Conservation (phyloP, 2,113 vertebrate species). For the Piaya cayana region DNA sequence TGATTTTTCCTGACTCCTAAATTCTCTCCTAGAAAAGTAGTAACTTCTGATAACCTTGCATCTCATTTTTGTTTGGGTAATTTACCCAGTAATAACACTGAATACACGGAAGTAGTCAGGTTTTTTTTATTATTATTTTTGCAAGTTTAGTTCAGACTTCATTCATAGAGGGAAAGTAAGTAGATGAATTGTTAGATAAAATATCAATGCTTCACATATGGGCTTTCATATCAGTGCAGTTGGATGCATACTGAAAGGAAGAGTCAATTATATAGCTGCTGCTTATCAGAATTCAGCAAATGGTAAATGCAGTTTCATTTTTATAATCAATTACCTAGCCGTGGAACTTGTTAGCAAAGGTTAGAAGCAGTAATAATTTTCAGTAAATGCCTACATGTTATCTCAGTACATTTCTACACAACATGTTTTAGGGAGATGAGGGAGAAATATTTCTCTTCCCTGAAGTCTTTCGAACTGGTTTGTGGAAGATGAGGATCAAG, state of each 20-base stretch:
- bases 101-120: not conserved
- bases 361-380: conserved; percentile 34
- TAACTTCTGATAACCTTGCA: not conserved
- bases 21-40: not conserved
- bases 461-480: not conserved
- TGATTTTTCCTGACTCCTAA: not conserved
- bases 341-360: conserved; percentile 36
- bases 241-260: not conserved
- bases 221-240: not conserved
- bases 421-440: not conserved
- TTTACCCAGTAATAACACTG: not conserved
- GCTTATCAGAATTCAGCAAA: conserved; percentile 46
- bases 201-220: not conserved
- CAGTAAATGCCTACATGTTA: not conserved
- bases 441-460: not conserved
- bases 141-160: not conserved
- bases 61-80: not conserved
- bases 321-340: conserved; percentile 26
- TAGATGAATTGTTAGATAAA: not conserved
- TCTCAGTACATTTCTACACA: not conserved
- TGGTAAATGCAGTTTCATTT: conserved; percentile 31
- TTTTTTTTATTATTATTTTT: too few species aligned
- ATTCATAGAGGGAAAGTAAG: not conserved
- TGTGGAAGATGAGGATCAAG: not conserved
- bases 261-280: conserved; percentile 9